Evolutionary conservation across 2,888 invertebrate species (phyloP).

Genomic region (Stegana nigrithorax): DNA sequence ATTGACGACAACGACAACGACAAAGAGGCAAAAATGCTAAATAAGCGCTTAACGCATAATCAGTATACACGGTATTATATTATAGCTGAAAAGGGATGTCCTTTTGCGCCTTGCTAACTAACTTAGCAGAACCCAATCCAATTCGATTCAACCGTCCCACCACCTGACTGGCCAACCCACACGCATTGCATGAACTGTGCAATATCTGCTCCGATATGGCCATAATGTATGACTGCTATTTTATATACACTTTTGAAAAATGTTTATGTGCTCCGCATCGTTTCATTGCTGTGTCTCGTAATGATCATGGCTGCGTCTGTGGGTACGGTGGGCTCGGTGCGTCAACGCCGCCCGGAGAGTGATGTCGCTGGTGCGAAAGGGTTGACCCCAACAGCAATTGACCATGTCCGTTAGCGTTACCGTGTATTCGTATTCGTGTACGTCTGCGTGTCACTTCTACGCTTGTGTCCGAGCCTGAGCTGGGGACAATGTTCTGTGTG

Average conservation of each 20-base stretch:
- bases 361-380: slow-evolving; percentile 59
- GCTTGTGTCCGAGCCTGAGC: no score
- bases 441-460: no score
- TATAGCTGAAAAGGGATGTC: not conserved
- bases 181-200: no score
- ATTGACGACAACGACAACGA: no score
- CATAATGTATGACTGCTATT: slow-evolving; percentile 60
- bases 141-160: no score
- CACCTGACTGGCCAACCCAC: no score
- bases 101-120: no score
- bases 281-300: no score
- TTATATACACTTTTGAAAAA: slow-evolving; percentile 57
- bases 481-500: slow-evolving; percentile 13
- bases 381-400: slow-evolving; percentile 64
- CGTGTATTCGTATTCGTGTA: slow-evolving; percentile 27
- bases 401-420: slow-evolving; percentile 51
- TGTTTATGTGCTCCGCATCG: slow-evolving; percentile 46
- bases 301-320: slow-evolving; percentile 38
- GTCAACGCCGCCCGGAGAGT: slow-evolving; percentile 28
- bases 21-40: slow-evolving; percentile 49
- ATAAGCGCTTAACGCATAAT: slow-evolving; percentile 63
- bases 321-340: slow-evolving; percentile 20
- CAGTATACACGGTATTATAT: slow-evolving; percentile 34
- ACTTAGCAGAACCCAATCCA: no score
- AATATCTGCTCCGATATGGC: slow-evolving; percentile 49